Evolutionary conservation across 1,140 invertebrate genomes (phyloP).

Genomic region (Plutomurus gul): DNA sequence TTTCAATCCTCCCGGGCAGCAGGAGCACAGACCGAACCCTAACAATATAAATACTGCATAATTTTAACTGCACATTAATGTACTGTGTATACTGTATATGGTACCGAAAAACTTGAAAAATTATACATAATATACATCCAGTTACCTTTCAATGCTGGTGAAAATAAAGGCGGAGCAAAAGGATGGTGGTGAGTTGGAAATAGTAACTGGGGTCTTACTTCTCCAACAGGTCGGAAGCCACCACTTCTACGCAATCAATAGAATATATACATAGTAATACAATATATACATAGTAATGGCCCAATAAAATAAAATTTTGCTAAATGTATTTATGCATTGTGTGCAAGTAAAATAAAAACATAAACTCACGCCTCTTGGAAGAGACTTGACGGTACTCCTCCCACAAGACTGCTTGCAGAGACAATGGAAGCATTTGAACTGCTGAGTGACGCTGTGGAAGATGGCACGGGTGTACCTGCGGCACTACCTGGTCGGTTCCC

Average conservation of each 20-base stretch:
- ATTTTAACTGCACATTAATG: too few relatives aligned
- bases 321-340: background rate
- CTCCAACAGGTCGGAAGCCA: slow-evolving; percentile 46
- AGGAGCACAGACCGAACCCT: slow-evolving; percentile 33
- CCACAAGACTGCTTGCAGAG: slow-evolving; percentile 5
- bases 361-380: slow-evolving; percentile 11
- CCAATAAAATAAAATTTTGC: background rate
- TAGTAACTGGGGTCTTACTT: slow-evolving; percentile 37
- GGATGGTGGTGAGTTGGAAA: slow-evolving; percentile 30
- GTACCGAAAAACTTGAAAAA: too few relatives aligned
- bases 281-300: background rate
- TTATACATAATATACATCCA: too few relatives aligned
- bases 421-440: slow-evolving; percentile 12
- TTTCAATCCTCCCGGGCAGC: slow-evolving; percentile 36
- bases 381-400: slow-evolving; percentile 17
- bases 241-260: background rate
- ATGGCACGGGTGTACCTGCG: background rate
- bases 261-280: background rate
- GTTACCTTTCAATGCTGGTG: slow-evolving; percentile 28
- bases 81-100: too few relatives aligned
- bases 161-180: slow-evolving; percentile 30
- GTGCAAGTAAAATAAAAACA: background rate
- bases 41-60: background rate
- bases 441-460: background rate
- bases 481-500: slow-evolving; percentile 11